Base-by-base conservation (phyloP, 2,797 vertebrate genomes). In the Mormyrus proboscirostris region DNA sequence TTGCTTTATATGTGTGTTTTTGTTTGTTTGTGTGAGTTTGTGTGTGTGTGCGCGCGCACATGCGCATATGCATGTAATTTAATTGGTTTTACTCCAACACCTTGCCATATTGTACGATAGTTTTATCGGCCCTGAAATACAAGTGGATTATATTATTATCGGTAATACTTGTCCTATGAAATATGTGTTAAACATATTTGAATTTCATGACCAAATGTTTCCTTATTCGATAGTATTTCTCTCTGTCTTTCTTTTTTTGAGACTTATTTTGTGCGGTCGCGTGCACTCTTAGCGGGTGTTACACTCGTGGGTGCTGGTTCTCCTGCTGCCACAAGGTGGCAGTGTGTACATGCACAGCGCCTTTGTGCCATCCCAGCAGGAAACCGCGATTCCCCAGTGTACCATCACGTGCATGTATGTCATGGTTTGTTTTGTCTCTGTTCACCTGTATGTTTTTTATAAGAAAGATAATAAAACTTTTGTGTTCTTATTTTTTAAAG, bases 391-490 rank as follows among this genome's bases (percentile, higher is more conserved):
- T 47, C 88, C 53, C 25, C 16, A 86, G 25, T 86, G 88, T 86
- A 86, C 83, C 59, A 79, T 85, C 79, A 89, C 25, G 22, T 86
- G 83, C 49, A 86, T 47, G 29, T n/a, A 53, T 53, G 25, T 86
- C 51, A 84, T 50, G 47, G 83, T 86, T 22, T 86, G 12, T 51
- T 86, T 79, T 79, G 73, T 79, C 73, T 79, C 33, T 86, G 22
- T 86, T 86, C 47, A 53, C 22, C 50, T 53, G n/a, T 86, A 50
- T 51, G 79, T 85, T 86, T 84, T 89, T 88, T 88, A 89, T 79
- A 50, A 84, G 41, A 83, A 49, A 49, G 89, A 50, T 38, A 89
- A 89, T 87, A 38, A 57, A 88, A 47, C 53, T 89, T 62, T 89
- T 53, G 82, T 50, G 65, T 57, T 88, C 50, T 82, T 82, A 22